These are phyloP conservation scores for Didymodactylos carnosus DNA, from an alignment of 2,888 invertebrate species.

Conservation along the genomic window DNA sequence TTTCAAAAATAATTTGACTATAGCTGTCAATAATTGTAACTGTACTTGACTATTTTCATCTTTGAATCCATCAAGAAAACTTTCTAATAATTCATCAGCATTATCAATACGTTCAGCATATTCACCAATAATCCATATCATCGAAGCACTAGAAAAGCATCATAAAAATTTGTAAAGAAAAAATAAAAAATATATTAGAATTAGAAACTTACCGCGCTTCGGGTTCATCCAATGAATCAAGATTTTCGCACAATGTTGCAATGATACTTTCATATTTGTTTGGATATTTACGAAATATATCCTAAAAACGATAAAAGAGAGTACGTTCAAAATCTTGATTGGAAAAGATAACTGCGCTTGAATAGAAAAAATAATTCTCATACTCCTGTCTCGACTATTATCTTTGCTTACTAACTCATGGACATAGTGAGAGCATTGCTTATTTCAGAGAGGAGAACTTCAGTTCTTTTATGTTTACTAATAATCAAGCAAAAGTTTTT, in stretches of 20 bases:
- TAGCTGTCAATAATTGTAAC: slow-evolving; percentile 82
- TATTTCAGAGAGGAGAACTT: too few species aligned
- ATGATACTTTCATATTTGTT: slow-evolving; percentile 99
- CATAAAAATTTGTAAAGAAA: too few species aligned
- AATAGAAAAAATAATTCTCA: too few species aligned
- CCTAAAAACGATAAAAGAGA: slow-evolving; percentile 22
- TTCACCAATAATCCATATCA: slow-evolving; percentile 75
- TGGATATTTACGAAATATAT: slow-evolving; percentile 58
- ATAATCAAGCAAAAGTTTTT: too few species aligned
- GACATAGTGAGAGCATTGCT: too few species aligned
- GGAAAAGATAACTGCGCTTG: too few species aligned
- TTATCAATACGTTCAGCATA: slow-evolving; percentile 98
- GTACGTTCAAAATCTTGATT: too few species aligned
- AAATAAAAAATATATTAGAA: too few species aligned
- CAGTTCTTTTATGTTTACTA: too few species aligned
- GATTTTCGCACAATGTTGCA: slow-evolving; percentile 89
- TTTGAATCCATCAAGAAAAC: slow-evolving; percentile 87
- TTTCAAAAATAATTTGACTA: slow-evolving; percentile 91
- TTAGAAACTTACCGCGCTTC: slow-evolving; percentile 47
- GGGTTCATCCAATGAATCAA: slow-evolving; percentile 93
- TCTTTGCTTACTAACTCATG: too few species aligned
- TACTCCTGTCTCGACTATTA: too few species aligned
- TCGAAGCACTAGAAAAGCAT: slow-evolving; percentile 63
- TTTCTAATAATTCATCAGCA: slow-evolving; percentile 88
- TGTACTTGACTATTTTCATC: slow-evolving; percentile 80